A percentile compares a stretch with the other conserved stretches of the same genome.
phyloP scores from a whole-genome alignment of 1,140 invertebrate species.

The Mesaphorura yosii region DNA sequence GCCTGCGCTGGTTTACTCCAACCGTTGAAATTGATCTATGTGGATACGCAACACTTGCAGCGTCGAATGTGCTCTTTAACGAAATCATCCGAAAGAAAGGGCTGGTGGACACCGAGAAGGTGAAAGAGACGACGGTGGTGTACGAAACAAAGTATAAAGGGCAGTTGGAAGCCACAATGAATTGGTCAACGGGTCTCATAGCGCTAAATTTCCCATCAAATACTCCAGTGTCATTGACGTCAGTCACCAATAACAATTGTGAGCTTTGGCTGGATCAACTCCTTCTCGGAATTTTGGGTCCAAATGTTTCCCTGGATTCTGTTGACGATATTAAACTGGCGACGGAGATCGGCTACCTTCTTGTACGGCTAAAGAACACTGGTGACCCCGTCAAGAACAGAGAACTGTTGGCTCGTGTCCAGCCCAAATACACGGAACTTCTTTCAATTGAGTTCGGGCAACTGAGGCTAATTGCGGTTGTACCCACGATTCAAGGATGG shows the following conservation, averaged over 20 bases:
- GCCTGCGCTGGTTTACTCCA: constrained; percentile 48
- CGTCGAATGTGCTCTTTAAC: constrained; percentile 40
- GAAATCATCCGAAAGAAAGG: neutral
- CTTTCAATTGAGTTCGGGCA: neutral
- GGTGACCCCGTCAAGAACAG: neutral
- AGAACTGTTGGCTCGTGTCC: neutral
- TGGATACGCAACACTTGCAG: constrained; percentile 49
- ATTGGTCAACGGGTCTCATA: neutral
- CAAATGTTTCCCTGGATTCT: neutral
- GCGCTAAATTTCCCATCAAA: constrained; percentile 14
- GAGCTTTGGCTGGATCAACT: neutral
- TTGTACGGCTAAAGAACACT: neutral
- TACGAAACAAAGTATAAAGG: constrained; percentile 16
- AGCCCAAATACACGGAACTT: neutral
- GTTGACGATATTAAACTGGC: neutral
- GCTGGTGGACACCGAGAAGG: neutral
- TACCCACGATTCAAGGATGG: neutral
- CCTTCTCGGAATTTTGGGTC: neutral
- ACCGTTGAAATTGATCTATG: constrained; percentile 45
- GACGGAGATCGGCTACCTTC: neutral
- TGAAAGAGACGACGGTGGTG: neutral
- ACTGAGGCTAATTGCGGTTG: neutral
- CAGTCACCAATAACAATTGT: neutral
- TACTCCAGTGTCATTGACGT: no score
- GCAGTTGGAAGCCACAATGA: constrained; percentile 2